phyloP scores from a whole-genome alignment of 2,888 invertebrate species.

The Lobophora halterata region DNA sequence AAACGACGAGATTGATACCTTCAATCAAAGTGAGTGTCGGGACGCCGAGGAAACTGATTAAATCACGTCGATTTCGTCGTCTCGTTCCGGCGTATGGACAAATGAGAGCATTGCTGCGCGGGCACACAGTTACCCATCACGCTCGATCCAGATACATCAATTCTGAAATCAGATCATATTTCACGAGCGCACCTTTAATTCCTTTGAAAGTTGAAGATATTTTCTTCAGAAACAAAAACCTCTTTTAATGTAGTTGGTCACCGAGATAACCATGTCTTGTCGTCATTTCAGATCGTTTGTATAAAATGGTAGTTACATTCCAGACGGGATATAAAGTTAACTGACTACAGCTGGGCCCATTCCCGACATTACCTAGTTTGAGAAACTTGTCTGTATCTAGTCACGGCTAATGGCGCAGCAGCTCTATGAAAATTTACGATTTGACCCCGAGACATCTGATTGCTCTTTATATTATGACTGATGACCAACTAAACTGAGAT shows the following conservation, averaged over 20 bases:
- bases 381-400: constrained; percentile 31
- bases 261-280: constrained; percentile 17
- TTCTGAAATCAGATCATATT: constrained; percentile 45
- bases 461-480: constrained; percentile 40
- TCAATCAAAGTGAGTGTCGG: constrained; percentile 69
- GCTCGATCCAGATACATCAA: constrained; percentile 59
- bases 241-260: constrained; percentile 12
- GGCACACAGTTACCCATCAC: constrained; percentile 66
- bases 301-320: constrained; percentile 20
- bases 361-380: constrained; percentile 23
- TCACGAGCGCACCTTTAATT: constrained; percentile 34
- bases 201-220: constrained; percentile 20
- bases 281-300: constrained; percentile 23
- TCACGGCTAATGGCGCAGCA: constrained; percentile 30
- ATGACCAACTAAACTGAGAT: constrained; percentile 42
- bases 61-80: constrained; percentile 74
- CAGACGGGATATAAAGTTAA: constrained; percentile 16
- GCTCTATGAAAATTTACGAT: constrained; percentile 38
- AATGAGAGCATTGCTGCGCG: constrained; percentile 61
- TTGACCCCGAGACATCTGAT: constrained; percentile 42
- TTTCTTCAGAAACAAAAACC: constrained; percentile 17
- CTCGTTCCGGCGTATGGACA: constrained; percentile 47
- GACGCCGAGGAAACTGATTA: constrained; percentile 72
- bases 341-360: constrained; percentile 17
- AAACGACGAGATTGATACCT: constrained; percentile 75